These are phyloP conservation scores for Cassiopea andromeda DNA, from an alignment of 30 jellyfish, hydroid and myxozoan genomes.

Conservation along the genomic window DNA sequence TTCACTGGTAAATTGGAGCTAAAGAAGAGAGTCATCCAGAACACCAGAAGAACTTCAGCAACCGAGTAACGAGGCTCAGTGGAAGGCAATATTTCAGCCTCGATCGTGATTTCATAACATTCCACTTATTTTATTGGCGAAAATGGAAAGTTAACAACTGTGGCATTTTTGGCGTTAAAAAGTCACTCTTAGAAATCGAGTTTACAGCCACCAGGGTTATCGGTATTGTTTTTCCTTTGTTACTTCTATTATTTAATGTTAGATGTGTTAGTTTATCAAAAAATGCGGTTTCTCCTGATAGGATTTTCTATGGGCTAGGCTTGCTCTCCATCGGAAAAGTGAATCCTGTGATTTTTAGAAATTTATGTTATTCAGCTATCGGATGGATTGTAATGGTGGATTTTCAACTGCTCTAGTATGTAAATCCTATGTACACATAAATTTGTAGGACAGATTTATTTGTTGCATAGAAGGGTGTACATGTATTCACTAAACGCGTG, in stretches of 20 bases:
- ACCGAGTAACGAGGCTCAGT: background rate
- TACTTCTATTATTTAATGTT: background rate
- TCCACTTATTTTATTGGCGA: constrained; percentile 13
- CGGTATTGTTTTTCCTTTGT: background rate
- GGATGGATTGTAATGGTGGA: too few species aligned
- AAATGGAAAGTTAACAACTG: background rate
- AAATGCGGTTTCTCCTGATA: too few species aligned
- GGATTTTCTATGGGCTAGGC: too few species aligned
- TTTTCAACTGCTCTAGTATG: too few species aligned
- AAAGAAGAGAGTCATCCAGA: background rate
- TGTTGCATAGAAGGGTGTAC: too few species aligned
- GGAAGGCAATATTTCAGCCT: background rate
- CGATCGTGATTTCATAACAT: constrained; percentile 18
- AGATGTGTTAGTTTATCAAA: too few species aligned
- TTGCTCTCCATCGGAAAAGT: too few species aligned
- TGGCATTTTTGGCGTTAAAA: background rate
- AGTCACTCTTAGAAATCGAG: background rate
- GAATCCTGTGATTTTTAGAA: too few species aligned
- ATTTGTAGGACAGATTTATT: too few species aligned
- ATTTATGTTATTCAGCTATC: too few species aligned
- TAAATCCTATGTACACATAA: too few species aligned
- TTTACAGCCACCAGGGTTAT: background rate
- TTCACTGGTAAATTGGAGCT: background rate
- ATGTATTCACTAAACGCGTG: too few species aligned
- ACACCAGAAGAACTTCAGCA: background rate